These are phyloP conservation scores for Parus major DNA, from an alignment of 2,113 vertebrate genomes.

Conservation along the genomic window DNA sequence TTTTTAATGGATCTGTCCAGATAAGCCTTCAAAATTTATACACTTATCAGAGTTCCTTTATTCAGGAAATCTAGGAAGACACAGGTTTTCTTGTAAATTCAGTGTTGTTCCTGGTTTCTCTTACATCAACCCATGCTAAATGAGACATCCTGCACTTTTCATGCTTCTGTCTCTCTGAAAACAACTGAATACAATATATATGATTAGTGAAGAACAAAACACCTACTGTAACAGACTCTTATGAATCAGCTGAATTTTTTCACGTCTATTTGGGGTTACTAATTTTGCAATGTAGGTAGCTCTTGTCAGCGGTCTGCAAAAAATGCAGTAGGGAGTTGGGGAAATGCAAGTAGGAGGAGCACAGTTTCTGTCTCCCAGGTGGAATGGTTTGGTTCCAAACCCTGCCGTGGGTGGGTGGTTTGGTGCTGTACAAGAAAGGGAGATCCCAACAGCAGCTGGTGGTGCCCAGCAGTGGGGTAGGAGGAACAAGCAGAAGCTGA, in stretches of 20 bases:
- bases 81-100: background rate
- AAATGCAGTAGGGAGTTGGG: background rate
- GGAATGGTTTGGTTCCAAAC: background rate
- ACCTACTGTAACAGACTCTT: background rate
- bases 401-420: background rate
- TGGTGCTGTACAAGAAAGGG: background rate
- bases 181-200: background rate
- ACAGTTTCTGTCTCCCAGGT: background rate
- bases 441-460: background rate
- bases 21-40: background rate
- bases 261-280: background rate
- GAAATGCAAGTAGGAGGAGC: background rate
- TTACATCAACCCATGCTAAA: background rate
- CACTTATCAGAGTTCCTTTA: background rate
- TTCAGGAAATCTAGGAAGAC: background rate
- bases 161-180: background rate
- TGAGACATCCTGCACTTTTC: background rate
- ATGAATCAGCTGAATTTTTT: background rate
- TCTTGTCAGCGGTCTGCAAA: background rate
- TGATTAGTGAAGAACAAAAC: background rate
- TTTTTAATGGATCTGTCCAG: background rate
- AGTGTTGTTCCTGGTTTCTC: background rate
- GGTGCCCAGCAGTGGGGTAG: background rate
- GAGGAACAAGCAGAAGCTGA: accelerated
- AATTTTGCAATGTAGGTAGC: background rate